Evolutionary conservation across 2,888 invertebrate species (phyloP).

Genomic region (Tinea pellionella): DNA sequence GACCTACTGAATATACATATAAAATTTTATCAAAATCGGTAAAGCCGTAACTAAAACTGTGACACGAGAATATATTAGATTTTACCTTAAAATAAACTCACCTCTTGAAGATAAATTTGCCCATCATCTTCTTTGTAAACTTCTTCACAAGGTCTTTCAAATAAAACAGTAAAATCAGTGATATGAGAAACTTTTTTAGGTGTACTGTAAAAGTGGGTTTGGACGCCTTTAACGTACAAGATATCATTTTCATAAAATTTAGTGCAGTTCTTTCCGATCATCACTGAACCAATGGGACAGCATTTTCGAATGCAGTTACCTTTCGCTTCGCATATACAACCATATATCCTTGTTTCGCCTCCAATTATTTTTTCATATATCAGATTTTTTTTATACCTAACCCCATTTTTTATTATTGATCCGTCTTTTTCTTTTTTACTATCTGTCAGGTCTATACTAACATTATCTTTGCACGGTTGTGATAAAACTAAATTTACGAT

Average conservation of each 20-base stretch:
- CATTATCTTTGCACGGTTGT: conserved; percentile 25
- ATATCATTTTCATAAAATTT: conserved; percentile 7
- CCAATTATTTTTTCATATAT: conserved; percentile 32
- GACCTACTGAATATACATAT: no score
- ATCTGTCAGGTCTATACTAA: conserved; percentile 33
- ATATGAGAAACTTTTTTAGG: neutral
- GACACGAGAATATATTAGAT: no score
- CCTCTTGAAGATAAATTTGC: conserved; percentile 2
- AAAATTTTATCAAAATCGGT: no score
- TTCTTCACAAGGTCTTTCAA: conserved; percentile 2
- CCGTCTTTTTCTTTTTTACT: conserved; percentile 24
- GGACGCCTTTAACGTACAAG: neutral
- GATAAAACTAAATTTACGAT: neutral
- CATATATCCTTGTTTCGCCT: conserved; percentile 32
- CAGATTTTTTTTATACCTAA: conserved; percentile 30
- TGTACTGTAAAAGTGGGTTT: neutral
- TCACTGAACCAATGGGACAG: conserved; percentile 35
- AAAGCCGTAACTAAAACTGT: no score
- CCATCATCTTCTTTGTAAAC: conserved; percentile 11
- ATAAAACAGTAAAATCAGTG: neutral
- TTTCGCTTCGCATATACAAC: conserved; percentile 33
- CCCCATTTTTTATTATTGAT: conserved; percentile 26
- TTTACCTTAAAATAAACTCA: neutral
- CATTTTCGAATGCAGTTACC: conserved; percentile 36
- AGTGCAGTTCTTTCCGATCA: neutral